These are phyloP conservation scores for Pseudotriccus pelzelni DNA, from an alignment of 2,797 vertebrate species.

Conservation along the genomic window DNA sequence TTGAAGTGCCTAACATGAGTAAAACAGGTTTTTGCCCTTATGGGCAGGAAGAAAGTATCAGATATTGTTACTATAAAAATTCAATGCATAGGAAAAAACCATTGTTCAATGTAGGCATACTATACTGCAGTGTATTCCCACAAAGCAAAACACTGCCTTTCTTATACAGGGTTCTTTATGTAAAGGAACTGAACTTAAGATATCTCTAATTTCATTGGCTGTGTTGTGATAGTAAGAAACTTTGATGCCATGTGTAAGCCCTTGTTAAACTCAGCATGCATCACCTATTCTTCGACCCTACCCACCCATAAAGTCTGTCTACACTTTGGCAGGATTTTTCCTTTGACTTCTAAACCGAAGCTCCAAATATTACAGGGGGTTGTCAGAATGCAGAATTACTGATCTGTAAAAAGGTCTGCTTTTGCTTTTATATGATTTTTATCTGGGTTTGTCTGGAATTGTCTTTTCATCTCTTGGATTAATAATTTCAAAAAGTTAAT, in stretches of 20 bases:
- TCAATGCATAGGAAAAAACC: not conserved
- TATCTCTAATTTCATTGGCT: not conserved
- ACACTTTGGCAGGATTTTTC: not conserved
- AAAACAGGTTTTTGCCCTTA: not conserved
- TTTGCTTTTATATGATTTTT: not conserved
- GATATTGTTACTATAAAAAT: not conserved
- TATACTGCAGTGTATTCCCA: not conserved
- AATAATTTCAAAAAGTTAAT: not conserved
- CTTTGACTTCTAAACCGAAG: not conserved
- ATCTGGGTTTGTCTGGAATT: not conserved
- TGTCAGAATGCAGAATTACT: not conserved
- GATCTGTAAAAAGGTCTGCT: not conserved
- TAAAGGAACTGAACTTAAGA: not conserved
- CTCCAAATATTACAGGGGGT: accelerated
- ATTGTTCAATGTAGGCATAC: not conserved
- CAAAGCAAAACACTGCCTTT: not conserved
- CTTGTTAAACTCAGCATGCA: not conserved
- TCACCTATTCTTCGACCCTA: not conserved
- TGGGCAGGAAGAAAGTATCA: not conserved
- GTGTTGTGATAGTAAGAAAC: not conserved
- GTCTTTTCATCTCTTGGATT: not conserved
- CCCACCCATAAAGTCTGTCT: not conserved
- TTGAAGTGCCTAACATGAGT: not conserved
- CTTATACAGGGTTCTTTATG: not conserved
- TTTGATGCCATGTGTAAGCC: not conserved